Evolutionary conservation across 2,797 vertebrate species (phyloP).

Genomic region (Clarias pachynema): DNA sequence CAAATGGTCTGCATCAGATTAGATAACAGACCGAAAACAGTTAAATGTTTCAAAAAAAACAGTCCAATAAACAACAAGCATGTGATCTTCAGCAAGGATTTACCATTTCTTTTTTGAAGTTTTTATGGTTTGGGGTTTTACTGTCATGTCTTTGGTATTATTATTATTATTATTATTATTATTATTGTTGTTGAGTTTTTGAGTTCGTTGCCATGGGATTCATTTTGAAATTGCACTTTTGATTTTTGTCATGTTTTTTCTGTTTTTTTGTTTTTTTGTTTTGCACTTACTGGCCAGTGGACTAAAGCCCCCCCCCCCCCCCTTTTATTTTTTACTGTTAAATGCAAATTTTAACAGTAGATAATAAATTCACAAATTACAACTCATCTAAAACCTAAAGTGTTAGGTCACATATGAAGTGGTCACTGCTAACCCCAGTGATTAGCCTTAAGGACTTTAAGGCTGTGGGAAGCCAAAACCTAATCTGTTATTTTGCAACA

Average conservation of each 20-base stretch:
- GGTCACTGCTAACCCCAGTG: background rate
- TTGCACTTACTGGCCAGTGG: background rate
- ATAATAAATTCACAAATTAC: background rate
- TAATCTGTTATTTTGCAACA: slow-evolving; percentile 26
- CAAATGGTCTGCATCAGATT: background rate
- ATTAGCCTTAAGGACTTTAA: slow-evolving; percentile 21
- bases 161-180: no score
- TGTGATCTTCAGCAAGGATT: background rate
- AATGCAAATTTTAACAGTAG: background rate
- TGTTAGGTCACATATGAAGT: background rate
- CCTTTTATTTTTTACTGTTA: no score
- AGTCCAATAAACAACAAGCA: background rate
- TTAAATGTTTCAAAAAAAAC: no score
- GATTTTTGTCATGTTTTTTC: background rate
- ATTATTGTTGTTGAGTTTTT: background rate
- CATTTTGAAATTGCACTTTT: background rate
- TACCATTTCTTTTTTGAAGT: background rate
- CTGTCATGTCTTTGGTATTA: slow-evolving; percentile 11
- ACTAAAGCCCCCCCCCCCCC: background rate
- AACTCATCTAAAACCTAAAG: background rate
- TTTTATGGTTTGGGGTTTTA: background rate
- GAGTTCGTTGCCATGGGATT: background rate
- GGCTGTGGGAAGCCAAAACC: slow-evolving; percentile 28
- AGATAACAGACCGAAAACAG: background rate
- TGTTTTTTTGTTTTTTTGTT: background rate